Evolutionary conservation across 1,140 invertebrate species (phyloP).

Genomic region (Calliopsis andreniformis): DNA sequence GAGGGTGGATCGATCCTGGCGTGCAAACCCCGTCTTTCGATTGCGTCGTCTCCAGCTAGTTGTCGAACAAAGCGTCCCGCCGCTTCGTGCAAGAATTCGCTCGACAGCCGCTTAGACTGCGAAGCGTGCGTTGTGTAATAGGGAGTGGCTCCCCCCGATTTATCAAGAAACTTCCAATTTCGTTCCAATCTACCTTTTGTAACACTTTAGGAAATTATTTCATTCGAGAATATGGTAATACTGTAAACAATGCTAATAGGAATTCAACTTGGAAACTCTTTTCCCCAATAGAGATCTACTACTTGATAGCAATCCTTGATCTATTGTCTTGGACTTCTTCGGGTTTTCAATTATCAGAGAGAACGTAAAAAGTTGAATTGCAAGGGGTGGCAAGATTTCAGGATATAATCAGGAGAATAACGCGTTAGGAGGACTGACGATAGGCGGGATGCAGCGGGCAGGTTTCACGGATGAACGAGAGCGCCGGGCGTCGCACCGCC

Average conservation of each 20-base stretch:
- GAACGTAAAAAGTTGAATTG: not conserved
- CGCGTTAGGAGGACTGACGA: conserved; percentile 41
- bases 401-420: conserved; percentile 22
- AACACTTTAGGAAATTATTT: conserved; percentile 37
- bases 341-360: not conserved
- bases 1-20: conserved; percentile 55
- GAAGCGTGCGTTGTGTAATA: conserved; percentile 16
- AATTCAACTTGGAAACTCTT: not conserved
- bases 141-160: conserved; percentile 3
- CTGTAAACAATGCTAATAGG: too few species aligned
- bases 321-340: not conserved
- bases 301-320: not conserved
- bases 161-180: conserved; percentile 10
- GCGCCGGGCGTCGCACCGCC: conserved; percentile 77
- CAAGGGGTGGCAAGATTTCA: not conserved
- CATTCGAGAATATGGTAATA: too few species aligned
- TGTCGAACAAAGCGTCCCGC: conserved; percentile 62
- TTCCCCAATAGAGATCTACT: not conserved
- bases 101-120: conserved; percentile 51
- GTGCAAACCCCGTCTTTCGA: conserved; percentile 56
- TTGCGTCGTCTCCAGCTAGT: conserved; percentile 63
- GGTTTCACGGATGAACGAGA: conserved; percentile 64
- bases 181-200: not conserved
- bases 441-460: conserved; percentile 40
- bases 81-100: conserved; percentile 55